Evolutionary conservation across 2,888 invertebrate species (phyloP).

Genomic region (Microplitis deprimator): DNA sequence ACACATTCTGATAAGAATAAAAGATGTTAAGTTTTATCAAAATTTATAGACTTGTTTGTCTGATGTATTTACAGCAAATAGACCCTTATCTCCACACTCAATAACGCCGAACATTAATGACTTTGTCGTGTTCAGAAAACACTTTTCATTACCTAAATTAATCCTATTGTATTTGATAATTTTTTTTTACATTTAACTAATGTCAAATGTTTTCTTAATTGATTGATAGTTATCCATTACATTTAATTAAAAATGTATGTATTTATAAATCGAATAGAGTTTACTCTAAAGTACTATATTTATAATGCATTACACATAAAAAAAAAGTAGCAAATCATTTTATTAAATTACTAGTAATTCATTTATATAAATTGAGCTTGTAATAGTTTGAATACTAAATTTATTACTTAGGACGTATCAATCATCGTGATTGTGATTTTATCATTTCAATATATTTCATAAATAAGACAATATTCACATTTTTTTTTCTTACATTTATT

Average conservation of each 20-base stretch:
- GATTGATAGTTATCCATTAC: neutral
- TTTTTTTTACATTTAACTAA: neutral
- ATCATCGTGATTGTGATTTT: no score
- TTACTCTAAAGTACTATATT: neutral
- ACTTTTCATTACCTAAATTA: neutral
- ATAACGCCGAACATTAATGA: neutral
- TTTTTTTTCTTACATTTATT: neutral
- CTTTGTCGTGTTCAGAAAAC: neutral
- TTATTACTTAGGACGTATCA: neutral
- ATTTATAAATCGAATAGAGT: neutral
- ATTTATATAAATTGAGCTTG: neutral
- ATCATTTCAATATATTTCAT: no score
- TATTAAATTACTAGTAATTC: neutral
- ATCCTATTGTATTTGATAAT: neutral
- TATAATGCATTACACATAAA: neutral
- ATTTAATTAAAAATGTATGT: neutral
- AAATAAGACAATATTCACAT: no score
- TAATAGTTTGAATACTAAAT: neutral
- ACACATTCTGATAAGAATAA: conserved; percentile 54
- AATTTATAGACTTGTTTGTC: conserved; percentile 60
- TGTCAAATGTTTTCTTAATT: neutral
- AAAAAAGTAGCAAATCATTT: neutral
- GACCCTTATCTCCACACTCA: neutral
- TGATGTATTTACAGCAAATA: conserved; percentile 29
- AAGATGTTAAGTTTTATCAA: conserved; percentile 57